A percentile compares a stretch with the other conserved stretches of the same genome.
These are phyloP conservation scores for Antheraea assamensis DNA, from an alignment of 2,888 invertebrate genomes.

Conservation along the genomic window DNA sequence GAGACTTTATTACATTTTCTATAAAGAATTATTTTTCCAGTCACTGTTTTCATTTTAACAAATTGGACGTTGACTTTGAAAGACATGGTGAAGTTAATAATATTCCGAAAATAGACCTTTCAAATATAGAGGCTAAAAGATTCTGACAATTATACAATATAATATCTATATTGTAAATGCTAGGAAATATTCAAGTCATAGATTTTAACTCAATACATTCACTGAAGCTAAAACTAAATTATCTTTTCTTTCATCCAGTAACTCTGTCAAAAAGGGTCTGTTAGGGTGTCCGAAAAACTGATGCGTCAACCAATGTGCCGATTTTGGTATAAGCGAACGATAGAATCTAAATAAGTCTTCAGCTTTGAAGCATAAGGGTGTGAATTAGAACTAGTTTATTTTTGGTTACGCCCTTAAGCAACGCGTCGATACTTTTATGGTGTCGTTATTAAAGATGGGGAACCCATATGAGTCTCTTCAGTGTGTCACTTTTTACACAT, in stretches of 20 bases:
- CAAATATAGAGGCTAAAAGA: too few species aligned
- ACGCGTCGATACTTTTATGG: neutral
- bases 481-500: neutral
- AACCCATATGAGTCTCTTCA: neutral
- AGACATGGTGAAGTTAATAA: too few species aligned
- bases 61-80: neutral
- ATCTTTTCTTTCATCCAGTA: neutral
- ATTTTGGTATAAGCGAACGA: neutral
- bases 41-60: neutral
- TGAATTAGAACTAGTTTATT: neutral
- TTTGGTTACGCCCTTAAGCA: neutral
- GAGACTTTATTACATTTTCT: neutral
- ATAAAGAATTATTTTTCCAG: neutral
- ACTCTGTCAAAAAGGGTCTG: neutral
- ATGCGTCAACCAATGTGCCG: neutral
- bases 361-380: neutral
- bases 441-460: neutral
- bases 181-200: neutral
- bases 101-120: too few species aligned
- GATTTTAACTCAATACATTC: neutral
- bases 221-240: neutral
- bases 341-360: neutral
- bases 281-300: neutral
- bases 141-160: too few species aligned
- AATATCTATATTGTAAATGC: too few species aligned